Conservation (phyloP, 1,140 invertebrate genomes). For the Teleogryllus occipitalis region DNA sequence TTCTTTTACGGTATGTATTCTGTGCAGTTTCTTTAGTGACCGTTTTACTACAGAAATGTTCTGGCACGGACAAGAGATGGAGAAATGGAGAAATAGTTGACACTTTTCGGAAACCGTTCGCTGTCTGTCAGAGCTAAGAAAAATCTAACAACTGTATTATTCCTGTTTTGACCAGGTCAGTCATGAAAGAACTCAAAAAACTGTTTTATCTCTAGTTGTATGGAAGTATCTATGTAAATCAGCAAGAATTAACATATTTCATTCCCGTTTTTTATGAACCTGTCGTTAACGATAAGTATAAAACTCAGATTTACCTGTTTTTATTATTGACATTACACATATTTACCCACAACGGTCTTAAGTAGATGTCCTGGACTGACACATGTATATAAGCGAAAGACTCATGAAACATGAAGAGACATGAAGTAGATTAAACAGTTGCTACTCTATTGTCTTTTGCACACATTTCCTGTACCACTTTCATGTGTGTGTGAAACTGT, state of each 20-base stretch:
- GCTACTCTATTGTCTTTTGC: slow-evolving; percentile 9
- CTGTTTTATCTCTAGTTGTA: background rate
- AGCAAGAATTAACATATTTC: slow-evolving; percentile 18
- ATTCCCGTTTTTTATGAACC: slow-evolving; percentile 15
- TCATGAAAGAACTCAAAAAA: background rate
- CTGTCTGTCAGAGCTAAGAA: background rate
- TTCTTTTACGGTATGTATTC: slow-evolving; percentile 11
- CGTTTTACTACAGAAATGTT: slow-evolving; percentile 10
- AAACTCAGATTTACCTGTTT: background rate
- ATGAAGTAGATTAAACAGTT: slow-evolving; percentile 31
- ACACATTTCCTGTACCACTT: slow-evolving; percentile 6
- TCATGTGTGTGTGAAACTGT: slow-evolving; percentile 18
- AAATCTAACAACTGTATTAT: slow-evolving; percentile 8
- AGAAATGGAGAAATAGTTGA: background rate
- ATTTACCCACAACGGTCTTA: slow-evolving; percentile 17
- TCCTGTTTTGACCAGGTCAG: slow-evolving; percentile 7
- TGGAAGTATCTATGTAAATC: slow-evolving; percentile 9
- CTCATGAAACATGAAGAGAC: too few relatives aligned
- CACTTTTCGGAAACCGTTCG: background rate
- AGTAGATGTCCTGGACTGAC: slow-evolving; percentile 15
- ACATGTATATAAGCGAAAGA: background rate
- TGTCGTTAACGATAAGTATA: slow-evolving; percentile 17
- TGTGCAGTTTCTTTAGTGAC: background rate
- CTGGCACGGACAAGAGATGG: background rate
- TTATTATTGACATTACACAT: slow-evolving; percentile 18